Base-by-base conservation (phyloP, 2,888 invertebrate species). In the Pterostichus madidus region DNA sequence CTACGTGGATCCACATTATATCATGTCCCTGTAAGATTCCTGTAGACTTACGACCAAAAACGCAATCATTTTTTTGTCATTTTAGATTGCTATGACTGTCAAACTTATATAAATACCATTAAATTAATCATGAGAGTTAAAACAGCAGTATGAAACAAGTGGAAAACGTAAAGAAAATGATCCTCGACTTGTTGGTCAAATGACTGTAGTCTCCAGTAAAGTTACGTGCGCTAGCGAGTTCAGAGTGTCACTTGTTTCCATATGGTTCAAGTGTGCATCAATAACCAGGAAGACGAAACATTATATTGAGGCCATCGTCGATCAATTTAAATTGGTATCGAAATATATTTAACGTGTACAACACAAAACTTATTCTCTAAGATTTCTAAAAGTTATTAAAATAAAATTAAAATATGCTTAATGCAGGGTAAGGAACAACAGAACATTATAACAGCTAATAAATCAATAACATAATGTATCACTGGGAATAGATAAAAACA, bases 221-320 rank as follows among this genome's bases (percentile, higher is more conserved):
- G 35, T 1, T 35, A 59, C 10, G 10, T 24, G 5, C 31, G 6
- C 39, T 39, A 24, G 2, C 35, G 31, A 32, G 32, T 39, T 6
- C 6, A 32, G 5, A 35, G 64, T 64, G 64, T 32, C 64, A 31
- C 13, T 32, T 64, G 59, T 64, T 31, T 79, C 39, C 68, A 44
- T 71, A 44, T 71, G 5, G 56, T 8, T 56, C 8, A 17, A 87
- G 88, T 89, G 89, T 89, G 89, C 89, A 24, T 88, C 39, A 39
- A 39, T 88, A 87, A 87, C 87, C 88, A 89, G 89, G 89, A 89
- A 89, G 89, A 89, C 89, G 87, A 87, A 83, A 85, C 78, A 84
- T 76, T 86, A 87, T 87, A 86, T 87, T 79, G 44, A 81, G 86
- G 86, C 44, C 85, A 85, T 71, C 44, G 68, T 71, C 68, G 68